Evolutionary conservation across 2,113 vertebrate species (phyloP).

Genomic region (Peromyscus maniculatus): DNA sequence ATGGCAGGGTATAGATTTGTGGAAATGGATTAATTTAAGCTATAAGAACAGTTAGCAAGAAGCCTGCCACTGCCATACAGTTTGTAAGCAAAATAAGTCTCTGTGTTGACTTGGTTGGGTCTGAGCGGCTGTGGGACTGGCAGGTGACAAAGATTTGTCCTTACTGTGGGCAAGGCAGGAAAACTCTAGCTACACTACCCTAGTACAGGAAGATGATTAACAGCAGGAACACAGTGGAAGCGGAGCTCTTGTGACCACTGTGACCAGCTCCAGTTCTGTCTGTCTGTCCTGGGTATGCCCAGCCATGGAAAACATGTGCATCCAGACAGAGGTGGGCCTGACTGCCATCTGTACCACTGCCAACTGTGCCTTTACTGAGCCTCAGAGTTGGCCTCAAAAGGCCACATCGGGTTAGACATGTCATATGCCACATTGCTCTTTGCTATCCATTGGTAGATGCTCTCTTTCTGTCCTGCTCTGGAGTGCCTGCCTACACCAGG

Average conservation of each 20-base stretch:
- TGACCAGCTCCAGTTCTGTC: background rate
- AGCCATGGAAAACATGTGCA: too few species aligned
- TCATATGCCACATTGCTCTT: background rate
- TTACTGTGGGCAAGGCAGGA: too few species aligned
- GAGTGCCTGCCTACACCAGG: background rate
- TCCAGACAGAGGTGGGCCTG: background rate
- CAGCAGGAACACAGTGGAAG: background rate
- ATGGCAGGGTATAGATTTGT: too few species aligned
- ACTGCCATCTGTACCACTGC: fast-evolving
- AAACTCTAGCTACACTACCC: too few species aligned
- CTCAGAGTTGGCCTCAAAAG: background rate
- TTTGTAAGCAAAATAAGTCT: too few species aligned
- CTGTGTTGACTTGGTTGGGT: too few species aligned
- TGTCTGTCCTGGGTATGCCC: background rate
- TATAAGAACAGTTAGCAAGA: too few species aligned
- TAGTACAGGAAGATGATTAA: background rate
- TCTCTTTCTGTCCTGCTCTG: background rate
- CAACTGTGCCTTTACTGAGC: background rate
- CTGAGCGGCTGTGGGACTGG: too few species aligned
- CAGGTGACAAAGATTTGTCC: too few species aligned
- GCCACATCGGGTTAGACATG: too few species aligned
- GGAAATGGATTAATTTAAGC: too few species aligned
- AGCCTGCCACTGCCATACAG: too few species aligned
- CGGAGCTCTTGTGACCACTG: background rate
- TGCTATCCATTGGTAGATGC: background rate